A percentile compares a stretch with the other conserved stretches of the same genome.
These are phyloP conservation scores for Halictus ligatus DNA, from an alignment of 2,888 invertebrate genomes.

Conservation along the genomic window DNA sequence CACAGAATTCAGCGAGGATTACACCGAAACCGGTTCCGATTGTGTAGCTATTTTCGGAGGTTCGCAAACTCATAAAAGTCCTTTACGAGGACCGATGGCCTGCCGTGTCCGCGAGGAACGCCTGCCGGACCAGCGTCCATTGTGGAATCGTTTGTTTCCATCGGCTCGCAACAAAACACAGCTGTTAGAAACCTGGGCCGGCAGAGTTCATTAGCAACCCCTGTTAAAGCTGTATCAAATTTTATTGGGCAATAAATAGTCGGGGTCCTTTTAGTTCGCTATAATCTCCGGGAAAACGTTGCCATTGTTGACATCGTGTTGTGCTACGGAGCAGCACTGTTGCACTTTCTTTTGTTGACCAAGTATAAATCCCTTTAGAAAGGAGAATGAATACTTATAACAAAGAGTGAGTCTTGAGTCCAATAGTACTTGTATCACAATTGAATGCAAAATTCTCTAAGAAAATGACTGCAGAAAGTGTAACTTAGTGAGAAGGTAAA, in stretches of 20 bases:
- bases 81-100: constrained; percentile 67
- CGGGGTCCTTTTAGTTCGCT: neutral
- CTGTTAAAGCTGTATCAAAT: neutral
- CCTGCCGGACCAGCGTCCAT: constrained; percentile 21
- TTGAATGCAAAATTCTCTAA: too few species aligned
- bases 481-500: too few species aligned
- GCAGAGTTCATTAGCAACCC: constrained; percentile 6
- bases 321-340: neutral
- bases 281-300: neutral
- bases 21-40: constrained; percentile 71
- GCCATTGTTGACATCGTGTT: neutral
- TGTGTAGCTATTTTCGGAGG: constrained; percentile 72
- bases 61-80: constrained; percentile 71
- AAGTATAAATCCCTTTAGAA: neutral
- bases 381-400: neutral
- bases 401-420: too few species aligned
- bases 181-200: neutral
- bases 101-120: constrained; percentile 24
- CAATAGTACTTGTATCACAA: too few species aligned
- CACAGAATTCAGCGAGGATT: constrained; percentile 65
- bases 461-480: too few species aligned
- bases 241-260: constrained; percentile 8
- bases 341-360: neutral
- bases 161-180: constrained; percentile 1
- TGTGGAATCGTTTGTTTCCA: constrained; percentile 22